Conservation (phyloP, 2,797 vertebrate species). For the Poecilia velifera region DNA sequence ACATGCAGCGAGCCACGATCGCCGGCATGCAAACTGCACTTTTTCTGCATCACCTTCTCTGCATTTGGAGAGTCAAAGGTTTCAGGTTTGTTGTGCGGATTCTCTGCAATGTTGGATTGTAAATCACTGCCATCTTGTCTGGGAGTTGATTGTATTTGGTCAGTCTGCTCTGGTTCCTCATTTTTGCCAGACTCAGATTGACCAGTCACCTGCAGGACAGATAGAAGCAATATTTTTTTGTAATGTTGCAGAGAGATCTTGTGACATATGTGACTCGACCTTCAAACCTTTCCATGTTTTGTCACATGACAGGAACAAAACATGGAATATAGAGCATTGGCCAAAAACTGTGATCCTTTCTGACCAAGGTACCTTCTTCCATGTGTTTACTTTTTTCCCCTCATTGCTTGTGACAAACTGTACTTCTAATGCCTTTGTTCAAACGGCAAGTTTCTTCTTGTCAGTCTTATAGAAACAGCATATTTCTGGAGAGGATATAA, state of each 20-base stretch:
- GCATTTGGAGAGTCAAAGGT: neutral
- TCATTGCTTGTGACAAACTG: neutral
- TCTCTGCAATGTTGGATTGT: constrained; percentile 32
- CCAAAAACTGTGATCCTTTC: neutral
- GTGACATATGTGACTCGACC: no score
- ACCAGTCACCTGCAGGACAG: constrained; percentile 38
- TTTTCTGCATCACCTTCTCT: constrained; percentile 46
- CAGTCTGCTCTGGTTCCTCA: constrained; percentile 36
- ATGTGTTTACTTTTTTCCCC: neutral
- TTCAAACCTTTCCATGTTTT: neutral
- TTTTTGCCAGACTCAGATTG: constrained; percentile 13
- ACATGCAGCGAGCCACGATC: neutral
- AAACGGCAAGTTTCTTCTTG: neutral
- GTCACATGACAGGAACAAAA: no score
- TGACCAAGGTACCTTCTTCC: neutral
- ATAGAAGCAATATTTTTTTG: neutral
- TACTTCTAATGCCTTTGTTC: neutral
- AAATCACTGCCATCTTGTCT: constrained; percentile 9
- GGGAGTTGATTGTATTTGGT: neutral
- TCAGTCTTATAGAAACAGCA: neutral
- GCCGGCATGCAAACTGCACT: neutral
- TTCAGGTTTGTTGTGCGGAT: constrained; percentile 2
- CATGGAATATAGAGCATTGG: neutral
- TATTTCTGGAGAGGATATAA: neutral
- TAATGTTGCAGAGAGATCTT: neutral